Evolutionary conservation across 2,888 invertebrate genomes (phyloP).

Genomic region (Volucella inanis): DNA sequence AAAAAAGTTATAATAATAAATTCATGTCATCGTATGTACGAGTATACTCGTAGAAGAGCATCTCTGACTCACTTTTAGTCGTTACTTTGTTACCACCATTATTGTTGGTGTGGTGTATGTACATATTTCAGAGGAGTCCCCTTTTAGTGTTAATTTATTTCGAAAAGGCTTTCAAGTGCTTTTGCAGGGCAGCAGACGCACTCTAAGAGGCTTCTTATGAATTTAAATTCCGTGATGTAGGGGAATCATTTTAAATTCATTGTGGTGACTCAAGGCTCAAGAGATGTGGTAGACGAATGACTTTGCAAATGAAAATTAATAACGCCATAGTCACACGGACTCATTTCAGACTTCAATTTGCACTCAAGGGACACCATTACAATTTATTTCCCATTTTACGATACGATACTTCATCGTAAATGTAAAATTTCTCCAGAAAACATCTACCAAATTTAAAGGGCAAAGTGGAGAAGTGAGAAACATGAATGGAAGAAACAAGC

Average conservation of each 20-base stretch:
- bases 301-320: constrained; percentile 64
- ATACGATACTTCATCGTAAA: constrained; percentile 62
- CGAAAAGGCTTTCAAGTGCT: constrained; percentile 53
- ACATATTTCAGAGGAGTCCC: background rate
- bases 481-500: constrained; percentile 8
- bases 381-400: constrained; percentile 61
- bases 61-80: too few relatives aligned
- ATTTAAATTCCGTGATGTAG: constrained; percentile 64
- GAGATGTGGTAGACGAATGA: constrained; percentile 7
- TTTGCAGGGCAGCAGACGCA: constrained; percentile 34
- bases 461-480: background rate
- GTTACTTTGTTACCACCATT: too few relatives aligned
- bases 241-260: constrained; percentile 60
- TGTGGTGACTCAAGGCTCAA: constrained; percentile 13
- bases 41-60: too few relatives aligned
- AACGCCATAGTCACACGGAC: constrained; percentile 54
- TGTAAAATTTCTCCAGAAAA: constrained; percentile 44
- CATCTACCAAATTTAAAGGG: constrained; percentile 41
- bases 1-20: too few relatives aligned
- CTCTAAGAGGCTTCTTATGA: constrained; percentile 60
- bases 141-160: constrained; percentile 58
- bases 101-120: too few relatives aligned
- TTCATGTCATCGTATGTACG: too few relatives aligned
- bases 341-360: constrained; percentile 66
- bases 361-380: constrained; percentile 65